Base-by-base conservation (phyloP, 2,888 invertebrate genomes). In the Drosophila monieri region DNA sequence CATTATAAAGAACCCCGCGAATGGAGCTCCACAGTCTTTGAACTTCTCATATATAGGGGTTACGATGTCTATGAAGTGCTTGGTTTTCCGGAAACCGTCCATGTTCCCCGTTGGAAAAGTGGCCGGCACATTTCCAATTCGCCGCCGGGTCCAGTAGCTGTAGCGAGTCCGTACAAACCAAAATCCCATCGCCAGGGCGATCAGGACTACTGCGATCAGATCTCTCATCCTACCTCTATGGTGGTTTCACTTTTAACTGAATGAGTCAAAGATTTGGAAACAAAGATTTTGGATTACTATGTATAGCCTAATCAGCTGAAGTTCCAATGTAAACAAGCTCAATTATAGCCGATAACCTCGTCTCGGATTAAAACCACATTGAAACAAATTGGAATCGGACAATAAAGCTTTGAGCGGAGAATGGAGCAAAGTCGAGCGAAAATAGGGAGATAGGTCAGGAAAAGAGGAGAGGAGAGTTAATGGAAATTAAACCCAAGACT, bases 1-100 rank as follows among this genome's bases (percentile, higher is more conserved):
- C 56, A 88, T 80, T 12, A 85, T 65, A 37, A 69, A 91, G 5
- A 89, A 60, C 3, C 90, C 90, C 0, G 72, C 76, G 46, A 89
- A 88, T 0, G 89, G 81, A 0, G 71, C 71, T 1, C 79, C 79
- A 54, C 65, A 64, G 0, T 51, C 25, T 49, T 78, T 87, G 30
- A 67, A 84, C 4, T 61, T 59, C 15, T 78, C 51, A 6, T 90
- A 90, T 2, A 85, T 41, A 0, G 84, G 76, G 9, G 73, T 71
- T 2, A 85, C 10, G 18, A 85, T 80, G 2, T 80, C 78, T 0
- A 69, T 76, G 0, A 77, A 59, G 39, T 85, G 80, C 6, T 68
- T 71, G 0, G 67, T 71, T 46, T 51, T 81, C 5, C 78, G 72
- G 2, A 74, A 73, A 2, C 76, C 83, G 3, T 69, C 52, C 60